Conservation (phyloP, 2,888 invertebrate species). For the Cephus rjabovi region DNA sequence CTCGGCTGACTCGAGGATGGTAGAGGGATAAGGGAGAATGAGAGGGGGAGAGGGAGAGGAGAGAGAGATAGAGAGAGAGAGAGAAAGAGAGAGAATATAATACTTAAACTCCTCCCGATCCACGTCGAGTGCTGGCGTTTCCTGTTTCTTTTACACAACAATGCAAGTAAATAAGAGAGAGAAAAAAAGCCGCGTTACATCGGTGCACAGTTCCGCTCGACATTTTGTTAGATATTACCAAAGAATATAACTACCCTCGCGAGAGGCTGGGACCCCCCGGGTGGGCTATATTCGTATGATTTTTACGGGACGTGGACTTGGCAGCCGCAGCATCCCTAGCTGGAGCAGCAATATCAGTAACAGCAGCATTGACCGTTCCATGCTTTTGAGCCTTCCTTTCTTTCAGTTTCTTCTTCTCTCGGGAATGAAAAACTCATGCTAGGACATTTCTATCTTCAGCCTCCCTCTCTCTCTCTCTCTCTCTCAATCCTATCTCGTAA, state of each 20-base stretch:
- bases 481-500: background rate
- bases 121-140: constrained; percentile 17
- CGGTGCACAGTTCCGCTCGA: background rate
- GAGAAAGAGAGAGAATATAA: background rate
- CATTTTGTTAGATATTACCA: background rate
- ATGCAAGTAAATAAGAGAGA: constrained; percentile 31
- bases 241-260: background rate
- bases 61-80: no score
- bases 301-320: background rate
- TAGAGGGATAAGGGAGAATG: background rate
- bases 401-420: background rate
- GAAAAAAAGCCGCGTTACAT: constrained; percentile 3
- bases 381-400: background rate
- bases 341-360: background rate
- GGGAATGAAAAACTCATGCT: background rate
- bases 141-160: constrained; percentile 33
- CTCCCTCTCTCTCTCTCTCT: background rate
- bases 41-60: no score
- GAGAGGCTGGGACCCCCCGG: background rate
- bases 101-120: background rate
- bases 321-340: background rate
- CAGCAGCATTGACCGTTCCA: background rate
- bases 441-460: background rate
- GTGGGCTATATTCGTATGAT: constrained; percentile 1
- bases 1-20: constrained; percentile 37